Evolutionary conservation across 2,113 vertebrate genomes (phyloP), one percentile per base, ranked within the genome.

Genomic region (Pachyramphus minor): DNA sequence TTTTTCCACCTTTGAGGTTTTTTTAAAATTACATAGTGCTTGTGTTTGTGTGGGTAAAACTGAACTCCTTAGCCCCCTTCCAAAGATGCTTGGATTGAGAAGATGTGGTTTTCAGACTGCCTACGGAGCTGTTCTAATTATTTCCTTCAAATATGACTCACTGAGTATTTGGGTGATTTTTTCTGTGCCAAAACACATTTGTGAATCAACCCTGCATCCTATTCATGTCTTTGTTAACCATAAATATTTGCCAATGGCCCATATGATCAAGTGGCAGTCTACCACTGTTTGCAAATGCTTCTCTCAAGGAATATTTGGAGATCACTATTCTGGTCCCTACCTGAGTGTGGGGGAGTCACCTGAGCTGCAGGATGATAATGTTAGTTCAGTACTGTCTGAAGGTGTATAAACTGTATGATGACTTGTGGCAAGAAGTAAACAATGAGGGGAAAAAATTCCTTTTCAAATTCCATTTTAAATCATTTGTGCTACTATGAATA

Each of bases 191-290:
- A 87, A 66, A 87, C 58, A 8, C 37, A 31, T 76, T 85, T 71
- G 25, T 77, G 66, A 94, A 73, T 84, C 53, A 66, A 62, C 35
- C 39, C 22, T 0, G 39, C 59, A 87, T 73, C 47, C 59, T 87
- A 45, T 55, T 82, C 80, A 11, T 66, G 55, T 14, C 50, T 93
- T 85, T 74, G 16, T 50, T 88, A 91, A 49, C 42, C 37, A n/a
- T 14, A 95, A 96, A 82, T 96, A 93, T 71, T 96, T 94, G 13
- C 50, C 80, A 95, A 42, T 37, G 80, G 33, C 11, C 58, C 91
- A 41, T 90, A 89, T 17, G 53, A 87, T 62, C 69, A 52, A 79
- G 3, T 45, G 68, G 33, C 49, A 82, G 41, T 45, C 58, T 69
- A 28, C 33, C 75, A n/a, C n/a, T 87, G 7, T 35, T 82, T 41